Conservation (phyloP, 2,888 invertebrate species). For the Scaptomyza caliginosa region DNA sequence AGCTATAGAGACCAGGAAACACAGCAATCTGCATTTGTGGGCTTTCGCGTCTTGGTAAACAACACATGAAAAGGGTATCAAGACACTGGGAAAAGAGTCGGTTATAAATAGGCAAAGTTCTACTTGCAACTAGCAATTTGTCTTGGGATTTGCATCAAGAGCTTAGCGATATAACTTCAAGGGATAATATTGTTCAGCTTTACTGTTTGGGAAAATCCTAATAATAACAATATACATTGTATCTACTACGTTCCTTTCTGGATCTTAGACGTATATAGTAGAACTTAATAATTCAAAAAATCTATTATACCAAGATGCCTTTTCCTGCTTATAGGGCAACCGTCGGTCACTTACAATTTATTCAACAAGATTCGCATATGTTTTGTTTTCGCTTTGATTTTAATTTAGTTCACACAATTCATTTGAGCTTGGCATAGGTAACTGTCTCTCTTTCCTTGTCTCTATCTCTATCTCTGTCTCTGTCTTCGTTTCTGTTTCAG, state of each 20-base stretch:
- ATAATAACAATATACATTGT: no score
- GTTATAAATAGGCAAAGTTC: background rate
- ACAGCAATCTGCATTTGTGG: slow-evolving; percentile 61
- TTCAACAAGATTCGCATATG: slow-evolving; percentile 33
- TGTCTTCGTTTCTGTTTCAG: slow-evolving; percentile 12
- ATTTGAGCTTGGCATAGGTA: slow-evolving; percentile 67
- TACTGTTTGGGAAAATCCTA: background rate
- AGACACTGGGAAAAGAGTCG: background rate
- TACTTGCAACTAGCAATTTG: background rate
- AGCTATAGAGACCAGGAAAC: slow-evolving; percentile 8
- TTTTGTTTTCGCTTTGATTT: slow-evolving; percentile 64
- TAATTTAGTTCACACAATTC: slow-evolving; percentile 76
- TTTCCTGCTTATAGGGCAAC: slow-evolving; percentile 20
- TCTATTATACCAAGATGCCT: no score
- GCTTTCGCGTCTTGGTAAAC: slow-evolving; percentile 48
- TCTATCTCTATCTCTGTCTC: background rate
- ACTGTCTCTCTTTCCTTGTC: slow-evolving; percentile 20
- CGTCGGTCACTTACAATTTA: slow-evolving; percentile 1
- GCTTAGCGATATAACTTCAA: background rate
- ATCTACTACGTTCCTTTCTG: no score
- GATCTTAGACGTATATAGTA: no score
- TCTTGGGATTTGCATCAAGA: background rate
- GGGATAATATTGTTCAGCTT: background rate
- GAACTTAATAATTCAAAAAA: no score
- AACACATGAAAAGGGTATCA: slow-evolving; percentile 11